Percentiles rank a stretch among this genome's conserved stretches.
Evolutionary conservation across 2,113 vertebrate genomes (phyloP).

Genomic region (Gambusia affinis): DNA sequence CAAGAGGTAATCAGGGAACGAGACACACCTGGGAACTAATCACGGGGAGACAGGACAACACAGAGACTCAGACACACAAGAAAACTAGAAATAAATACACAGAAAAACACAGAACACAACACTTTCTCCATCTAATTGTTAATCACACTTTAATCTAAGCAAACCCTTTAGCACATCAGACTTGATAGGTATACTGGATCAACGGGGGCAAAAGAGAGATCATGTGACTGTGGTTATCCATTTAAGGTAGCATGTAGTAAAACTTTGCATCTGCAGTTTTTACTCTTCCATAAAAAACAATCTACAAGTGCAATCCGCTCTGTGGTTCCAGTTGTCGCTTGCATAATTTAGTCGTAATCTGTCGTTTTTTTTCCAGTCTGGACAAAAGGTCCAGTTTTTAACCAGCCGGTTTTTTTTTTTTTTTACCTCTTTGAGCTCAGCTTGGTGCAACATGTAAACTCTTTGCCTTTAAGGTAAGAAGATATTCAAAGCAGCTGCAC

Average conservation of each 20-base stretch:
- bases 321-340: background rate
- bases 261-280: conserved; percentile 20
- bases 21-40: no score
- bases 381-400: background rate
- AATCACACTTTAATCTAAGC: background rate
- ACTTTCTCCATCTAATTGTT: no score
- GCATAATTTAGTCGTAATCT: background rate
- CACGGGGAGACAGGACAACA: no score
- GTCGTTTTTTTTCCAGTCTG: background rate
- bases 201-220: background rate
- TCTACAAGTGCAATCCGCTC: background rate
- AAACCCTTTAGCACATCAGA: conserved; percentile 7
- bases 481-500: conserved; percentile 49
- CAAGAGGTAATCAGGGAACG: no score
- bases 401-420: background rate
- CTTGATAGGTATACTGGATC: background rate
- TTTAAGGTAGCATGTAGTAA: conserved; percentile 41
- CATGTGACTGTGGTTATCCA: conserved; percentile 25
- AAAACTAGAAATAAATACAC: no score
- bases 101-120: no score
- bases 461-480: conserved; percentile 9
- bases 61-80: no score
- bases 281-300: conserved; percentile 7
- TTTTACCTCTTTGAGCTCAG: background rate
- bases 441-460: background rate